Evolutionary conservation across 2,888 invertebrate species (phyloP).

Genomic region (Drosophila siamana): DNA sequence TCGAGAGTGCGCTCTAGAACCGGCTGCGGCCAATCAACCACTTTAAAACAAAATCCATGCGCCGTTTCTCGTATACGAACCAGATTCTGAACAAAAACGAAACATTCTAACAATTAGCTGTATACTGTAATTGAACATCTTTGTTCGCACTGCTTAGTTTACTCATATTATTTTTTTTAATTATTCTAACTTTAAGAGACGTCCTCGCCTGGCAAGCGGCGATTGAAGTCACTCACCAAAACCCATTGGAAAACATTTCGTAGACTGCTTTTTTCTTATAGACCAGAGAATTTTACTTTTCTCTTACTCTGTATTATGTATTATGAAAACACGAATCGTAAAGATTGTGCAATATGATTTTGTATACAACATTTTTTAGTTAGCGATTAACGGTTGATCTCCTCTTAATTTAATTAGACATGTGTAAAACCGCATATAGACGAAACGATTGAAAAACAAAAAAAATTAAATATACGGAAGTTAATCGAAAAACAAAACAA

Average conservation of each 20-base stretch:
- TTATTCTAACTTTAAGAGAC: conserved; percentile 48
- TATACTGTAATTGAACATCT: conserved; percentile 41
- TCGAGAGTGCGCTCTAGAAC: conserved; percentile 72
- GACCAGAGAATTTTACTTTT: conserved; percentile 33
- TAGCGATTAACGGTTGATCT: conserved; percentile 80
- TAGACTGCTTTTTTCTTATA: conserved; percentile 70
- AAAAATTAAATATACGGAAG: conserved; percentile 14
- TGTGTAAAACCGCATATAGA: conserved; percentile 37
- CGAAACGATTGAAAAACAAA: conserved; percentile 24
- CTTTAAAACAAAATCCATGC: conserved; percentile 9
- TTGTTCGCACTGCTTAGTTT: conserved; percentile 51
- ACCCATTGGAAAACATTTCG: conserved; percentile 70
- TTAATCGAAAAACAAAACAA: neutral
- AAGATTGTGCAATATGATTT: conserved; percentile 73
- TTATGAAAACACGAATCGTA: conserved; percentile 58
- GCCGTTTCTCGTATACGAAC: conserved; percentile 53
- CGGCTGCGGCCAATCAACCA: conserved; percentile 22
- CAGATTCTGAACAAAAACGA: conserved; percentile 34
- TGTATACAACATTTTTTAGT: conserved; percentile 62
- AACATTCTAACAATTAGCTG: conserved; percentile 54
- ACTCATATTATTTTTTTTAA: conserved; percentile 23
- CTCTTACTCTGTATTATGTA: conserved; percentile 54
- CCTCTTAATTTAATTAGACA: conserved; percentile 74
- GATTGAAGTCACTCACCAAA: conserved; percentile 67
- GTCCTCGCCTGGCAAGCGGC: conserved; percentile 23